Percentiles rank a stretch among this genome's conserved stretches.
phyloP scores from a whole-genome alignment of 2,113 vertebrate genomes.

The Thunnus maccoyii region DNA sequence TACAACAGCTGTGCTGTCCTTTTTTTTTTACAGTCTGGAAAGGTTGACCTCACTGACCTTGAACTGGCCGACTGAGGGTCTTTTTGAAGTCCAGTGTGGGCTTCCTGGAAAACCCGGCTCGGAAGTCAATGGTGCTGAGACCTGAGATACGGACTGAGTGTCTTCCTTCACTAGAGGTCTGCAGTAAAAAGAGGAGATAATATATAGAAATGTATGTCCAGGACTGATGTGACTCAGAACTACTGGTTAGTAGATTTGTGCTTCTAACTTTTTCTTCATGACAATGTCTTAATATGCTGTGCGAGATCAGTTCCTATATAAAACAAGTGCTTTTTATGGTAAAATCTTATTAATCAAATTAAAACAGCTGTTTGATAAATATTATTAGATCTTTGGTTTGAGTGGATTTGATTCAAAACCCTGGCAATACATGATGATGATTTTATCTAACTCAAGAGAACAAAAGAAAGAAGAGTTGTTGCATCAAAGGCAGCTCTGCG shows the following conservation, averaged over 20 bases:
- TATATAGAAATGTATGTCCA: not conserved
- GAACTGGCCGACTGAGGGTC: conserved; percentile 93
- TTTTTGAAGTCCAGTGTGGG: conserved; percentile 93
- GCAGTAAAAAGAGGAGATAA: conserved; percentile 52
- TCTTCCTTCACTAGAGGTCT: conserved; percentile 94
- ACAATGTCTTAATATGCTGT: not conserved
- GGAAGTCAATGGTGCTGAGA: conserved; percentile 97
- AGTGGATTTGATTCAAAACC: not conserved
- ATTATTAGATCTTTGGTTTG: not conserved
- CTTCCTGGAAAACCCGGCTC: conserved; percentile 93
- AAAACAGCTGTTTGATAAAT: not conserved
- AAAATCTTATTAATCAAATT: not conserved
- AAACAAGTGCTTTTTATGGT: not conserved
- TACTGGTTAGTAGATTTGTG: not conserved
- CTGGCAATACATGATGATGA: not conserved
- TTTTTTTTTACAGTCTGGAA: conserved; percentile 10
- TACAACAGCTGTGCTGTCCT: not conserved
- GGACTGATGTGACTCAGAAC: not conserved
- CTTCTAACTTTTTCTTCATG: not conserved
- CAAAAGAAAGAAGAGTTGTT: conserved; percentile 20
- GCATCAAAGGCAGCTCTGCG: conserved; percentile 32
- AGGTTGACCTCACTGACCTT: conserved; percentile 87
- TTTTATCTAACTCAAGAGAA: conserved; percentile 6
- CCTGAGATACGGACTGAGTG: conserved; percentile 97
- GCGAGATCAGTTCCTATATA: not conserved